Percentiles rank a stretch among this genome's conserved stretches.
Evolutionary conservation across 2,888 invertebrate genomes (phyloP).

Genomic region (Melanophora roralis): DNA sequence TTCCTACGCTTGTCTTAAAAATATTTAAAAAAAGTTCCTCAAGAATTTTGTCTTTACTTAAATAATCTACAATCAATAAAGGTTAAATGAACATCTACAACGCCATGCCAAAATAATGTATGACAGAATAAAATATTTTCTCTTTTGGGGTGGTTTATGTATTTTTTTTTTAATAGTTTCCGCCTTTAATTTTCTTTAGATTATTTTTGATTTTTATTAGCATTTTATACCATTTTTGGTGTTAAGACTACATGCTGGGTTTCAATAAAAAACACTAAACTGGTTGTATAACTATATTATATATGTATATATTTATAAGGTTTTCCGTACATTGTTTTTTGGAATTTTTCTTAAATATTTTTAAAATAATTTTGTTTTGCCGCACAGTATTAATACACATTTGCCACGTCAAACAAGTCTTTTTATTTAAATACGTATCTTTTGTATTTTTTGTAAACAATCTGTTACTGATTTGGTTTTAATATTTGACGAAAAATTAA

Average conservation of each 20-base stretch:
- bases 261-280: background rate
- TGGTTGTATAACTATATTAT: background rate
- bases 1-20: too few species aligned
- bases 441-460: background rate
- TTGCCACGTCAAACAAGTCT: conserved; percentile 42
- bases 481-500: background rate
- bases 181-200: conserved; percentile 25
- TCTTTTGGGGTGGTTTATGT: conserved; percentile 14
- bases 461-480: background rate
- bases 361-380: conserved; percentile 17
- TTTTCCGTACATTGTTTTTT: background rate
- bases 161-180: conserved; percentile 38
- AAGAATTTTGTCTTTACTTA: background rate
- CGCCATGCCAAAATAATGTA: background rate
- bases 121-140: conserved; percentile 24
- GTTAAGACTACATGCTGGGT: conserved; percentile 11
- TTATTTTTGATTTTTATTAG: background rate
- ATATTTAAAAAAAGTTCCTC: too few species aligned
- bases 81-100: conserved; percentile 1
- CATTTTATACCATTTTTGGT: conserved; percentile 30
- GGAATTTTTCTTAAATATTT: conserved; percentile 33
- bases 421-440: background rate
- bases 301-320: too few species aligned
- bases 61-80: background rate
- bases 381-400: conserved; percentile 36